These are phyloP conservation scores for Leptonema lineaticorne DNA, from an alignment of 1,140 invertebrate genomes.

Conservation along the genomic window DNA sequence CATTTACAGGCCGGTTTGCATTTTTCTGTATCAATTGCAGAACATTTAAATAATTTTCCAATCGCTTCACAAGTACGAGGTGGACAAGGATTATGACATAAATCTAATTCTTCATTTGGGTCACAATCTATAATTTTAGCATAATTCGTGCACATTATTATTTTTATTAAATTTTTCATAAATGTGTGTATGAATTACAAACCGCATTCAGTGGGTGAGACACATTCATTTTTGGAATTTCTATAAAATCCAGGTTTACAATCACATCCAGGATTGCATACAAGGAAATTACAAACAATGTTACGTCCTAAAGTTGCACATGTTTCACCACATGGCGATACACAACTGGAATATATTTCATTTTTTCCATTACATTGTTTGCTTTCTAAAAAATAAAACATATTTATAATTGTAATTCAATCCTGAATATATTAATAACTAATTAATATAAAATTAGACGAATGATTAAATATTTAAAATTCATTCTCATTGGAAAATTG, in stretches of 20 bases:
- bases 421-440: no score
- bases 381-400: slow-evolving; percentile 14
- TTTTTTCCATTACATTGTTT: slow-evolving; percentile 30
- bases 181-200: background rate
- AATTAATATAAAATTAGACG: no score
- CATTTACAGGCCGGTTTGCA: slow-evolving; percentile 37
- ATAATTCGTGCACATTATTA: background rate
- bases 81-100: slow-evolving; percentile 30
- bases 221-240: slow-evolving; percentile 24
- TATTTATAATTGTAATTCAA: background rate
- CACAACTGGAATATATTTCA: slow-evolving; percentile 28
- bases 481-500: no score
- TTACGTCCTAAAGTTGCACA: slow-evolving; percentile 23
- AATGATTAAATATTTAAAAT: no score
- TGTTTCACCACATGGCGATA: slow-evolving; percentile 27
- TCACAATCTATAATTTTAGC: slow-evolving; percentile 7
- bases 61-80: slow-evolving; percentile 27
- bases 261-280: slow-evolving; percentile 35
- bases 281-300: slow-evolving; percentile 30
- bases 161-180: background rate
- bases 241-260: slow-evolving; percentile 34
- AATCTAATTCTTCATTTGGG: slow-evolving; percentile 29
- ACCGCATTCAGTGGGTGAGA: slow-evolving; percentile 30
- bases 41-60: slow-evolving; percentile 33
- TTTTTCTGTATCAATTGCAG: background rate